Evolutionary conservation across 30 jellyfish, hydroid and myxozoan genomes (phyloP), one percentile per base, ranked within the genome.

Genomic region (Rhopilema esculentum): DNA sequence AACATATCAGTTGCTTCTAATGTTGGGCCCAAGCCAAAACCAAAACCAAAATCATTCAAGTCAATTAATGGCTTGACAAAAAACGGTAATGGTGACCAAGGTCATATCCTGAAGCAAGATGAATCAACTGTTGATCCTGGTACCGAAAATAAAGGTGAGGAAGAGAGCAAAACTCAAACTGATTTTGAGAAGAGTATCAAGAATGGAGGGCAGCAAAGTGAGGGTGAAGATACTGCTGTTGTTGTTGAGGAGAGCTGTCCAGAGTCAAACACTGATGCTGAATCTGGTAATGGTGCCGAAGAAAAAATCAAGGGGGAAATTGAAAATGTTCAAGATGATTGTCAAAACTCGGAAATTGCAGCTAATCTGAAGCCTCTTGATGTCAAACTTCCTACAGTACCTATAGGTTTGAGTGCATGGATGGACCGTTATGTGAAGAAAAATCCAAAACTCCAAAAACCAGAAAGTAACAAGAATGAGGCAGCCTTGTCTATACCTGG

Each of bases 1-100:
- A 76, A 61, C 32, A 72, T 22, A 62, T 65, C 92, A 25, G 81
- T 86, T 21, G 66, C 79, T 1, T 80, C 90, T 18, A 64, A 31
- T 29, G 75, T 72, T 28, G 75, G 87, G 7, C 87, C 92, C 15
- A 84, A 72, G 72, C 92, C 92, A 0, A 61, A 68, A 19, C 52
- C 90, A 66, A 49, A 61, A 22, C 77, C 90, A 65, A 66, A 21
- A 26, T 20, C 74, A 7, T 64, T 25, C 19, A 20, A 20, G 31
- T 1, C 16, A 1, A 21, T 2, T 20, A 64, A 25, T 17, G 31
- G 74, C 16, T 6, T 6, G 8, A 21, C 7, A 64, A 6, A 25
- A 6, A 17, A 64, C 4, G 74, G 31, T 20, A 64, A 18, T 2
- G 16, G 8, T 20, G 74, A 40, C 12, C 57, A 40, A 40, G 57